Base-by-base conservation (phyloP, 30 jellyfish, hydroid and myxozoan species). In the Mastigias papua region DNA sequence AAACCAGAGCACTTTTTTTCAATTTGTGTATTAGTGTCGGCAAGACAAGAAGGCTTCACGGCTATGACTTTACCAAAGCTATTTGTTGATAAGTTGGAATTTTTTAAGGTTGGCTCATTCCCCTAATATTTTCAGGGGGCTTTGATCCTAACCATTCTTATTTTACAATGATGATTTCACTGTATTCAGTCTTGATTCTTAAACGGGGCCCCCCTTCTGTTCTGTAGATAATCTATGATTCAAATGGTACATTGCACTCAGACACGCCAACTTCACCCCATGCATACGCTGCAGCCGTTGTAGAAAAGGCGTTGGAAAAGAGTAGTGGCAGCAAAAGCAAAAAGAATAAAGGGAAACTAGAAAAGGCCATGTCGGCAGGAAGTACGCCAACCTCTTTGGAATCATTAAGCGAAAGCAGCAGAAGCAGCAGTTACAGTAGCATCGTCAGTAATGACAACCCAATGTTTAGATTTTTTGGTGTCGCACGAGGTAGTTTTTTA, bases 261-360 rank as follows among this genome's bases (percentile, higher is more conserved):
- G 99, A 94, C 58, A 89, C 97, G 11, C 99, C 99, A 0, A 84
- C 97, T 30, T 94, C 99, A 7, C 97, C 97, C 20, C 99, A 94
- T 70, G 99, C 97, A 26, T 89, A 89, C 49, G 99, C 99, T 19
- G 99, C 97, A 33, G 97, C 99, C 10, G 96, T 94, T 34, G 97
- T 94, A 15, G 99, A 89, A 28, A 97, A 97, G 31, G 99, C 99
- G 32, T 90, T 94, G 76, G 92, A 86, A 58, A 89, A 90, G 87
- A 81, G 74, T 69, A 67, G 76, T 34, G 89, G 89, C 70, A 37
- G 79, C 23, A 86, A 82, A 51, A 63, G 49, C 32, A 81, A 48
- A 30, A 69, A 72, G 50, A 67, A 86, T 32, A 93, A 93, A 76
- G 89, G 86, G 32, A 88, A 88, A 60, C 84, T 88, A 54, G 97